phyloP scores from a whole-genome alignment of 2,888 invertebrate species.

The Actias luna region DNA sequence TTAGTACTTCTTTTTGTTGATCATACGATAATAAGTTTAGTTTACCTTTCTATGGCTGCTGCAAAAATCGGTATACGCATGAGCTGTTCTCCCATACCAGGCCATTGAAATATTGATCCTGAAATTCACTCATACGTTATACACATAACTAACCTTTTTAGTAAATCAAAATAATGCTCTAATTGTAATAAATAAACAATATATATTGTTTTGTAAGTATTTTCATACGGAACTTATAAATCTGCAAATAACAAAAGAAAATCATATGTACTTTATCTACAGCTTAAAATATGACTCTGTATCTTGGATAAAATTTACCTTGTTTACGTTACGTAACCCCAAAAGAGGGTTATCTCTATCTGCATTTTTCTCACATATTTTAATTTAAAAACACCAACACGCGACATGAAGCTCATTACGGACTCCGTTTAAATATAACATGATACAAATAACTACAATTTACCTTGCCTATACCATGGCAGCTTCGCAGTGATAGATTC shows the following conservation, averaged over 20 bases:
- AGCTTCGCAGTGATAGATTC: no score
- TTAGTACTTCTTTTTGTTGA: no score
- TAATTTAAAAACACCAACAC: background rate
- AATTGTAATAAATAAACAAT: no score
- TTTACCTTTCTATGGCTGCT: conserved; percentile 49
- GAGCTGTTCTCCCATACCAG: conserved; percentile 81
- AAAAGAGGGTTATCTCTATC: background rate
- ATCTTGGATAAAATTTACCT: background rate
- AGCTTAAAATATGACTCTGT: no score
- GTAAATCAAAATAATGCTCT: no score
- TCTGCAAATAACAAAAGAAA: no score
- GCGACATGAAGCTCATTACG: background rate
- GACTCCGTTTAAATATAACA: background rate
- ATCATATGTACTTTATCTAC: no score
- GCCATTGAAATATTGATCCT: conserved; percentile 74
- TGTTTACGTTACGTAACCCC: background rate
- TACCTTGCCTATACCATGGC: no score
- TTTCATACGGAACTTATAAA: no score
- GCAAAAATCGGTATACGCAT: conserved; percentile 78
- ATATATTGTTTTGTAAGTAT: no score
- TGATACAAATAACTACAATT: background rate
- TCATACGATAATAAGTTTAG: no score
- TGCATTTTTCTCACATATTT: background rate
- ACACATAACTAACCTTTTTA: background rate
- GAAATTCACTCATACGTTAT: background rate